Evolutionary conservation across 2,113 vertebrate species (phyloP).

Genomic region (Acrocephalus arundinaceus): DNA sequence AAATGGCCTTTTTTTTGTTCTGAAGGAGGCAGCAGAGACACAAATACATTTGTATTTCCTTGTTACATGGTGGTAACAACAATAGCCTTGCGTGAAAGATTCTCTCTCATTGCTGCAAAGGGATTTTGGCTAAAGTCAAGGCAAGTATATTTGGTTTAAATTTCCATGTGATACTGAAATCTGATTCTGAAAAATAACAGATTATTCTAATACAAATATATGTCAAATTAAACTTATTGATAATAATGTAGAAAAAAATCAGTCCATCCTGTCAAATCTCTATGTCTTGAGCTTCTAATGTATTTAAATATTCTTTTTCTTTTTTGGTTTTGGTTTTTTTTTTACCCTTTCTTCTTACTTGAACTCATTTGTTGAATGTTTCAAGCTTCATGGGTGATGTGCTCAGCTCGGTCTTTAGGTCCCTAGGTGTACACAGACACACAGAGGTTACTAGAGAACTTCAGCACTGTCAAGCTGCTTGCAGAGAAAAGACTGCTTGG

Average conservation of each 20-base stretch:
- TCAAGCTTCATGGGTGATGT: conserved; percentile 8
- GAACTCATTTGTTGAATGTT: conserved; percentile 5
- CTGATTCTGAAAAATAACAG: not conserved
- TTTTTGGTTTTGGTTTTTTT: not conserved
- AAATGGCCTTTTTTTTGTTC: not conserved
- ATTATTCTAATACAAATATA: conserved; percentile 12
- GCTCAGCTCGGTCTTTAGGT: not conserved
- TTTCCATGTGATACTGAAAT: conserved; percentile 24
- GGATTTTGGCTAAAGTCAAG: conserved; percentile 20
- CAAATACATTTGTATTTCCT: not conserved
- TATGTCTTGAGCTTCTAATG: conserved; percentile 13
- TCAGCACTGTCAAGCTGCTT: not conserved
- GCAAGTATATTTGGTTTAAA: conserved; percentile 17
- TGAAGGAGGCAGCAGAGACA: not conserved
- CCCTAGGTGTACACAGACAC: not conserved
- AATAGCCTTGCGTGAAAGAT: not conserved
- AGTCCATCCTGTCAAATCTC: conserved; percentile 47
- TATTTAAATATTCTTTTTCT: not conserved
- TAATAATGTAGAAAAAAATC: conserved; percentile 67
- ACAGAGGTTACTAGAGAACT: not conserved
- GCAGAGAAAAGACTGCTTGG: not conserved
- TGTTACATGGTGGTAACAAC: not conserved
- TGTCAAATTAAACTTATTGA: conserved; percentile 49
- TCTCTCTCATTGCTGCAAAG: not conserved
- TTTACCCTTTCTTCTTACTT: not conserved